Base-by-base conservation (phyloP, 2,113 vertebrate genomes). In the Prunella himalayana region DNA sequence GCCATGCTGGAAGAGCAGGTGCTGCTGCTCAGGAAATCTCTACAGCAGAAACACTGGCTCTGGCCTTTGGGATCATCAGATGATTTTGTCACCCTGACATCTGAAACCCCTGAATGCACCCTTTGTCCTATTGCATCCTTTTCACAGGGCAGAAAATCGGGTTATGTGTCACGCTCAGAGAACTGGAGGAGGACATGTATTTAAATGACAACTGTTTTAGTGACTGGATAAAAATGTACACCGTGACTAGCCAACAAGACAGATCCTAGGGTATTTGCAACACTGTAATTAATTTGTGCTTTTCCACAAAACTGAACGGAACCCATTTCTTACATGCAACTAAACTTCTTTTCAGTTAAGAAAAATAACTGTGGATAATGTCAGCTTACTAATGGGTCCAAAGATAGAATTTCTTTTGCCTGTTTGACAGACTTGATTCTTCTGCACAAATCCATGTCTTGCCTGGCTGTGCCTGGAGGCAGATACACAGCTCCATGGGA, bases 1-100 rank as follows among this genome's bases (percentile, higher is more conserved):
- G 37, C 63, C 27, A 51, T 86, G 60, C 70, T 3, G 16, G 60
- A 82, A 80, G 24, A 94, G 71, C 94, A 96, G 93, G 93, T 95
- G 77, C 73, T 97, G 37, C 31, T 33, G 50, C 54, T 85, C 35
- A 51, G 42, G 33, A 70, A 91, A 78, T 65, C 60, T 96, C 66
- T 94, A 19, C 51, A 86, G 68, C 56, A 65, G 41, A 90, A 91
- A 89, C 63, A 79, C 22, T 78, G 76, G 59, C 24, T 97, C 87
- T 96, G 77, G 90, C 96, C 88, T 97, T 92, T 97, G 94, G 87
- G 96, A 96, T 15, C 30, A 28, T 56, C 37, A 94, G 96, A 96
- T 94, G 83, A 90, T 88, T 92, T 97, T 95, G 82, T 96, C 94
- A 91, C 94, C n/a, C 35, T 97, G 96, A 97, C 94, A 95, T 94